Base-by-base conservation (phyloP, 2,888 invertebrate species). In the Nysson spinosus region DNA sequence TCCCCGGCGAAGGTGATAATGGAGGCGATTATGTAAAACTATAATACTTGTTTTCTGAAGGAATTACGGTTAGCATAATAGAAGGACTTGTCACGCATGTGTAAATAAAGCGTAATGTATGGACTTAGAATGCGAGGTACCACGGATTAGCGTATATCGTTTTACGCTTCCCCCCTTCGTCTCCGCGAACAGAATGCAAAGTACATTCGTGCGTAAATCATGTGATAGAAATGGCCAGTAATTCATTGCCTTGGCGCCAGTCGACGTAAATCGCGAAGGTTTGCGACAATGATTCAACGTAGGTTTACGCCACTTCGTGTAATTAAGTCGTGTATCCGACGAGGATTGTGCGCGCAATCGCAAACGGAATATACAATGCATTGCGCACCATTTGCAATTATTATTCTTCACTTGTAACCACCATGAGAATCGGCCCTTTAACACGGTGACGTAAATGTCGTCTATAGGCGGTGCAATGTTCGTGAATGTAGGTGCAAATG, bases 241-340 rank as follows among this genome's bases (percentile, higher is more conserved):
- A 82, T 81, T 80, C 79, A 83, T 81, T 75, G 77, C 72, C 30
- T 60, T 61, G 58, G 55, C 68, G 67, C 56, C 56, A 56, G 58
- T 66, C 63, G 54, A 61, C 65, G 75, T 77, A 79, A 80, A 81
- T 81, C 78, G 81, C 71, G 78, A 76, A 78, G 79, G 69, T 77
- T n/a, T 79, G 66, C 60, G 77, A 78, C 77, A 79, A 81, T 83
- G 78, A 82, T 79, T 83, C 82, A 80, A 67, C 74, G 67, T 52
- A 70, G 72, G 76, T 78, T 82, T 79, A 74, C 70, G 72, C 75
- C 71, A 72, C 75, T 69, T 69, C 73, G 67, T 75, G 73, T 82
- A 81, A 80, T 81, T 80, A 79, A 80, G 78, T 79, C 75, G 69
- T n/a, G n/a, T 67, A 62, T 64, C 54, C 64, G 43, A 69, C 54